Evolutionary conservation across 2,113 vertebrate species (phyloP).

Genomic region (Puffinus mauretanicus): DNA sequence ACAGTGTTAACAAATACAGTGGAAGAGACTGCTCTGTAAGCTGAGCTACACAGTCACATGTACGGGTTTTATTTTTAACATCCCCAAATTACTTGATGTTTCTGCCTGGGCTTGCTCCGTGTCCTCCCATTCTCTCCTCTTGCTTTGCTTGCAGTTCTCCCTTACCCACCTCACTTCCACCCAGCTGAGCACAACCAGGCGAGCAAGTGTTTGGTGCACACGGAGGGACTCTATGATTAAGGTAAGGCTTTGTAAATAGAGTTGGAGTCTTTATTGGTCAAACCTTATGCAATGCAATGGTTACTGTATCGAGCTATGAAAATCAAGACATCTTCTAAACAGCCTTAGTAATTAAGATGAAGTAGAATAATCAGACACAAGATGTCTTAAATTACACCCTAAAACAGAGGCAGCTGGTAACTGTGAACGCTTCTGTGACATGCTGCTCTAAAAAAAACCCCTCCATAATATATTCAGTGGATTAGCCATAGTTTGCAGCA

Average conservation of each 20-base stretch:
- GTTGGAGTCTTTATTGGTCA: background rate
- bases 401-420: constrained; percentile 3
- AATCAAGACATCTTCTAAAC: background rate
- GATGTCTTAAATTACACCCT: background rate
- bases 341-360: background rate
- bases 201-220: constrained; percentile 14
- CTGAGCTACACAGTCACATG: constrained; percentile 73
- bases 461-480: background rate
- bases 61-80: constrained; percentile 82
- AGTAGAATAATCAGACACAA: background rate
- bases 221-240: constrained; percentile 31
- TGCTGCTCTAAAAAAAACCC: background rate
- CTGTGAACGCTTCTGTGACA: background rate
- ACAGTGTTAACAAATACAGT: constrained; percentile 58
- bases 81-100: constrained; percentile 68
- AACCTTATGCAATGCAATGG: background rate
- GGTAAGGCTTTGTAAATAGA: constrained; percentile 66
- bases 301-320: background rate
- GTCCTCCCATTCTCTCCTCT: constrained; percentile 43
- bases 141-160: background rate
- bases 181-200: background rate
- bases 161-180: background rate
- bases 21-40: constrained; percentile 65
- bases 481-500: background rate
- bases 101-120: constrained; percentile 62